phyloP scores from a whole-genome alignment of 2,113 vertebrate species.

The Origma solitaria region DNA sequence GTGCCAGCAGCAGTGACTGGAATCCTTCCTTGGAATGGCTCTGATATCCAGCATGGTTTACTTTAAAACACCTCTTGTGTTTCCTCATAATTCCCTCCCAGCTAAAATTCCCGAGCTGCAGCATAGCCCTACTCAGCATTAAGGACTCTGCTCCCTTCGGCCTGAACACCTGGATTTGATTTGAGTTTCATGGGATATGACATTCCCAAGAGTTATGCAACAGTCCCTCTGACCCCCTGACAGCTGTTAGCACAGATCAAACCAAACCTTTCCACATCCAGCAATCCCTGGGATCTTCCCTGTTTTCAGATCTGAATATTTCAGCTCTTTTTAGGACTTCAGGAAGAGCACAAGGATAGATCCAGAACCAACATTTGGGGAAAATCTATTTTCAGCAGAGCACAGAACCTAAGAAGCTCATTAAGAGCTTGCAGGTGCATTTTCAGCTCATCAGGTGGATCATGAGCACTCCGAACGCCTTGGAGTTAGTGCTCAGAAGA shows the following conservation, averaged over 20 bases:
- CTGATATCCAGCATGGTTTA: fast-evolving
- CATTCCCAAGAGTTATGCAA: not conserved
- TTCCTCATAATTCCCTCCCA: not conserved
- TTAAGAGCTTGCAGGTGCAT: not conserved
- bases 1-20: not conserved
- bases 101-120: not conserved
- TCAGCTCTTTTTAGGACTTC: not conserved
- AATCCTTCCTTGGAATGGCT: not conserved
- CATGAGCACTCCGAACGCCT: not conserved
- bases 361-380: not conserved
- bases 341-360: not conserved
- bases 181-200: not conserved
- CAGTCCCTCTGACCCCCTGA: not conserved
- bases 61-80: not conserved
- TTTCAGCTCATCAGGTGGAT: not conserved
- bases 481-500: not conserved
- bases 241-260: not conserved
- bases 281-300: not conserved
- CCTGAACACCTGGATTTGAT: not conserved
- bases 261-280: not conserved
- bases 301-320: not conserved
- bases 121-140: not conserved
- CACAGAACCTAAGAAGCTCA: not conserved
- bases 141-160: not conserved
- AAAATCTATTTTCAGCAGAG: not conserved